These are phyloP conservation scores for Lepus timidus DNA, from an alignment of 2,113 vertebrate species.

Conservation along the genomic window DNA sequence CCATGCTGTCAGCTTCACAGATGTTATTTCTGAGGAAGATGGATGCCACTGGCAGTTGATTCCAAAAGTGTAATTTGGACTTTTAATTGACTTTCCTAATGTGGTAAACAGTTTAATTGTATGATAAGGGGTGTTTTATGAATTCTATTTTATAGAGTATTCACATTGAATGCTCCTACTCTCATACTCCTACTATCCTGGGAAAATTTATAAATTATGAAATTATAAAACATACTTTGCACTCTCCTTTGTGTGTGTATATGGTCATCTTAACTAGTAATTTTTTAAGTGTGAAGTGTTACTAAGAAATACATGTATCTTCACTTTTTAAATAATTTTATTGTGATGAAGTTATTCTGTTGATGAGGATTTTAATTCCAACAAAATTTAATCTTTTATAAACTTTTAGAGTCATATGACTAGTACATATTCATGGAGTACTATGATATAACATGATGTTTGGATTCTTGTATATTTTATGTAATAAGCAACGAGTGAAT, in stretches of 20 bases:
- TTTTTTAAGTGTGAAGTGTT: neutral
- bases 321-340: neutral
- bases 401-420: neutral
- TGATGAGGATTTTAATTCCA: constrained; percentile 31
- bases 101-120: constrained; percentile 13
- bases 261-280: constrained; percentile 15
- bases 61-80: constrained; percentile 71
- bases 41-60: constrained; percentile 55
- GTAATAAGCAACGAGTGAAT: no score
- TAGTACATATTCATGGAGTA: no score
- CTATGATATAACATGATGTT: no score
- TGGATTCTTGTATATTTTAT: no score
- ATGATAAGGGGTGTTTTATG: constrained; percentile 13
- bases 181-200: no score
- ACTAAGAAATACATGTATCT: neutral
- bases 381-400: neutral
- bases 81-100: constrained; percentile 69
- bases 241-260: neutral
- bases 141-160: neutral
- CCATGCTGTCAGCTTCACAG: constrained; percentile 54
- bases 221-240: neutral
- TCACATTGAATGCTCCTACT: neutral
- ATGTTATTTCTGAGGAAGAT: constrained; percentile 77
- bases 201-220: no score
- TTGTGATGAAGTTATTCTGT: neutral